Percentiles rank a stretch among this genome's conserved stretches.
Evolutionary conservation across 2,888 invertebrate genomes (phyloP).

Genomic region (Drosophila histrio): DNA sequence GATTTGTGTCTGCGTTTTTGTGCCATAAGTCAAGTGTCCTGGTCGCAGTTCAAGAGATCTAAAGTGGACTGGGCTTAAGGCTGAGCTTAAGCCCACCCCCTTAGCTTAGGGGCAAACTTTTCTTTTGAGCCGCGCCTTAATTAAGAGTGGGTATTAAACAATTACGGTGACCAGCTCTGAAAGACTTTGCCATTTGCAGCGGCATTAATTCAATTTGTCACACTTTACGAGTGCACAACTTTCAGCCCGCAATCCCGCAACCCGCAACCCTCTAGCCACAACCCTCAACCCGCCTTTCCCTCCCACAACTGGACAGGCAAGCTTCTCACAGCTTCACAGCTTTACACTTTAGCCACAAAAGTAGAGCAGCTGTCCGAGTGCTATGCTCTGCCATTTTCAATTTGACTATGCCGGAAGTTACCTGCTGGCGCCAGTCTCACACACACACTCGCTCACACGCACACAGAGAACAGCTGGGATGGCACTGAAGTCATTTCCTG

Average conservation of each 20-base stretch:
- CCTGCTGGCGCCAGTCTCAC: constrained; percentile 75
- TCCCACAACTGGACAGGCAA: constrained; percentile 12
- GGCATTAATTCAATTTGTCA: constrained; percentile 80
- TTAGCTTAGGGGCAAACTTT: not conserved
- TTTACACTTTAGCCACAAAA: constrained; percentile 75
- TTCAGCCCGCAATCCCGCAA: constrained; percentile 22
- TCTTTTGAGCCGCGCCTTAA: constrained; percentile 38
- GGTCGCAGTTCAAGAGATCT: constrained; percentile 65
- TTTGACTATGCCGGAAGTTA: constrained; percentile 80
- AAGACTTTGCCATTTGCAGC: constrained; percentile 68
- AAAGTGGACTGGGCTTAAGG: constrained; percentile 15
- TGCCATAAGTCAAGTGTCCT: constrained; percentile 76
- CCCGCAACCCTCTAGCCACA: constrained; percentile 13
- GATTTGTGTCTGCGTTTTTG: constrained; percentile 77
- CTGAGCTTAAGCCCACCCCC: constrained; percentile 25
- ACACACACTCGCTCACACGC: constrained; percentile 17
- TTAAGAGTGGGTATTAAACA: constrained; percentile 78
- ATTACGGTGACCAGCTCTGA: constrained; percentile 68
- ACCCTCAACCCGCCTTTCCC: not conserved
- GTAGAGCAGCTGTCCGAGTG: constrained; percentile 66
- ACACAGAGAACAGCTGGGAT: constrained; percentile 31
- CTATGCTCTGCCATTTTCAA: constrained; percentile 69
- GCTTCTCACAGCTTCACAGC: constrained; percentile 44
- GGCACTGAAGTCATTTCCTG: constrained; percentile 79
- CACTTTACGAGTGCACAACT: constrained; percentile 73